Conservation (phyloP, 2,888 invertebrate species). For the Lycia hirtaria region DNA sequence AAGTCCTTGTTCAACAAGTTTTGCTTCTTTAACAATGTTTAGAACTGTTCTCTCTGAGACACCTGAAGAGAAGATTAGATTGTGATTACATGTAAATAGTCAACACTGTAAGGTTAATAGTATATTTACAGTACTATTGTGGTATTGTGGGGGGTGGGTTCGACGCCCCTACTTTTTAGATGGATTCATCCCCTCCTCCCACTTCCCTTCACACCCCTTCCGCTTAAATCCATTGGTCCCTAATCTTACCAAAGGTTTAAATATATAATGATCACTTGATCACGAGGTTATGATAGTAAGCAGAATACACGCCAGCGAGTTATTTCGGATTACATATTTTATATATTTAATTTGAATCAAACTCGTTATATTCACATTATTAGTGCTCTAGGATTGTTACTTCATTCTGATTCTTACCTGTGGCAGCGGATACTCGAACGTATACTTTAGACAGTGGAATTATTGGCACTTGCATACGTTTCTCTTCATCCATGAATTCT, state of each 20-base stretch:
- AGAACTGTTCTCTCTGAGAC: conserved; percentile 78
- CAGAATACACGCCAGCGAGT: not conserved
- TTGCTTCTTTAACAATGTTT: conserved; percentile 77
- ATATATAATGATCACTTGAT: too few species aligned
- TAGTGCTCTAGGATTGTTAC: not conserved
- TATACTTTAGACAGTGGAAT: conserved; percentile 80
- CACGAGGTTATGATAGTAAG: not conserved
- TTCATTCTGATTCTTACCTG: conserved; percentile 57
- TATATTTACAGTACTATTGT: too few species aligned
- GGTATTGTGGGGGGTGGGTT: too few species aligned
- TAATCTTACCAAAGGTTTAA: too few species aligned
- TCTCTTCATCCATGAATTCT: conserved; percentile 81
- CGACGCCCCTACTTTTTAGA: too few species aligned
- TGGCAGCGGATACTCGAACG: conserved; percentile 77
- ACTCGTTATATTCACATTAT: not conserved
- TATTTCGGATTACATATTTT: not conserved
- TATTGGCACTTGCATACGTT: conserved; percentile 81
- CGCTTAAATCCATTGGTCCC: too few species aligned
- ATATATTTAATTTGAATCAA: not conserved
- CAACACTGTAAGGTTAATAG: too few species aligned
- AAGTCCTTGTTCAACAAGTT: conserved; percentile 77
- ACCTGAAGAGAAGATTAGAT: conserved; percentile 54
- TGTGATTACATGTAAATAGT: not conserved
- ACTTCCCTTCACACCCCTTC: too few species aligned
- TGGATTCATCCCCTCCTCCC: too few species aligned